Conservation (phyloP, 2,797 vertebrate genomes). For the Rousettus madagascariensis region DNA sequence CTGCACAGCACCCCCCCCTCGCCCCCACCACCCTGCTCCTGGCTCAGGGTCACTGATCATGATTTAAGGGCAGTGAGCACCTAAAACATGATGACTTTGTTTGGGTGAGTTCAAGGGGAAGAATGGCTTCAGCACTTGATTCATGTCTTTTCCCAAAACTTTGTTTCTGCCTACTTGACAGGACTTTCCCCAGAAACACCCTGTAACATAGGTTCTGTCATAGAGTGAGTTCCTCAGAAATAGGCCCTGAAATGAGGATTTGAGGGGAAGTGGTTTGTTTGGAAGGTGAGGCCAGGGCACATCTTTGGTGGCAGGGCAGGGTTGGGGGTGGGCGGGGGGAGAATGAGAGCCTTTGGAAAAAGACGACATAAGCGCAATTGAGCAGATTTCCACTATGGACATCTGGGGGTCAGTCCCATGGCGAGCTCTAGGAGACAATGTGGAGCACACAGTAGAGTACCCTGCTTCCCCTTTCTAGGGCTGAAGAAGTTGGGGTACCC, state of each 20-base stretch:
- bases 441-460: not conserved
- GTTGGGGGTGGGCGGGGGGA: rapidly evolving
- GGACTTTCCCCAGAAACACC: not conserved
- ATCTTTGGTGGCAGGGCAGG: rapidly evolving
- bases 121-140: not conserved
- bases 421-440: not conserved
- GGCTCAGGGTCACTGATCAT: rapidly evolving
- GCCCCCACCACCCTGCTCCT: not conserved
- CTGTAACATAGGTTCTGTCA: not conserved
- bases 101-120: too few species aligned
- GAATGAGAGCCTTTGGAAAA: not conserved
- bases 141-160: not conserved
- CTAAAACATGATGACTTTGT: not conserved
- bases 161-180: not conserved
- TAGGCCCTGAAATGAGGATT: too few species aligned
- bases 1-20: too few species aligned
- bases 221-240: too few species aligned
- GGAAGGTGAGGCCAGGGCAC: not conserved
- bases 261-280: not conserved
- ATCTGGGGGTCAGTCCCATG: not conserved
- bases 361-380: too few species aligned
- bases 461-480: rapidly evolving
- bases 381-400: not conserved
- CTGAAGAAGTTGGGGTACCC: not conserved
- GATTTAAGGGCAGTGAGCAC: not conserved